Evolutionary conservation across 2,797 vertebrate genomes (phyloP).

Genomic region (Channa striata): DNA sequence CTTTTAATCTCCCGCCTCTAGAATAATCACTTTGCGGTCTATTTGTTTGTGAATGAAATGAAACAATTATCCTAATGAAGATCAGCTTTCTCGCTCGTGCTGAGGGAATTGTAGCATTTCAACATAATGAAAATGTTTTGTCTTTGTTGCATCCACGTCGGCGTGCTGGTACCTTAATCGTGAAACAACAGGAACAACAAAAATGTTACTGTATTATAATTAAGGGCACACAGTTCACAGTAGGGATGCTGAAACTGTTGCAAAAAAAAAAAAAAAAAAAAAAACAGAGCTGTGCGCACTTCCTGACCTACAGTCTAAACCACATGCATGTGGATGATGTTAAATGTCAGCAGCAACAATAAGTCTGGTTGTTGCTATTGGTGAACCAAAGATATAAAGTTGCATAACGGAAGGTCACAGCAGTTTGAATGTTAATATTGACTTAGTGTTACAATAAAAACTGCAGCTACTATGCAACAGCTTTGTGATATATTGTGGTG

Average conservation of each 20-base stretch:
- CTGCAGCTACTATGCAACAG: conserved; percentile 1
- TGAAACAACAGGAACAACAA: conserved; percentile 49
- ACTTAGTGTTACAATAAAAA: conserved; percentile 30
- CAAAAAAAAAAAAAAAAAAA: conserved; percentile 37
- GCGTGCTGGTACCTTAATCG: conserved; percentile 39
- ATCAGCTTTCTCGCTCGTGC: conserved; percentile 63
- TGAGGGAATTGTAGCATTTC: conserved; percentile 43
- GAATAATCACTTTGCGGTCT: conserved; percentile 70
- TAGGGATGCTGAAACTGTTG: conserved; percentile 62
- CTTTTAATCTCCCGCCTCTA: conserved; percentile 69
- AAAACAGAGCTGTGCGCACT: conserved; percentile 61
- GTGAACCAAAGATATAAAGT: conserved; percentile 56
- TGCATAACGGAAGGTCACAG: conserved; percentile 61
- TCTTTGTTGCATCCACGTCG: conserved; percentile 26
- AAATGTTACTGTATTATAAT: conserved; percentile 47
- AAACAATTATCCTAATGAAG: conserved; percentile 77
- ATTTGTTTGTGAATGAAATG: conserved; percentile 76
- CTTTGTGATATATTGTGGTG: conserved; percentile 24
- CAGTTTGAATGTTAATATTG: conserved; percentile 47
- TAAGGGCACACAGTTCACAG: conserved; percentile 44
- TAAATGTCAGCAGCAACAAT: conserved; percentile 79
- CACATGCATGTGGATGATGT: conserved; percentile 80
- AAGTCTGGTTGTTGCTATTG: conserved; percentile 48
- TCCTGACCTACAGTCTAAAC: conserved; percentile 80
- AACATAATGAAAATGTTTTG: conserved; percentile 37